Percentiles rank a stretch among this genome's conserved stretches.
These are phyloP conservation scores for Homalodisca vitripennis DNA, from an alignment of 1,140 invertebrate genomes.

Conservation along the genomic window DNA sequence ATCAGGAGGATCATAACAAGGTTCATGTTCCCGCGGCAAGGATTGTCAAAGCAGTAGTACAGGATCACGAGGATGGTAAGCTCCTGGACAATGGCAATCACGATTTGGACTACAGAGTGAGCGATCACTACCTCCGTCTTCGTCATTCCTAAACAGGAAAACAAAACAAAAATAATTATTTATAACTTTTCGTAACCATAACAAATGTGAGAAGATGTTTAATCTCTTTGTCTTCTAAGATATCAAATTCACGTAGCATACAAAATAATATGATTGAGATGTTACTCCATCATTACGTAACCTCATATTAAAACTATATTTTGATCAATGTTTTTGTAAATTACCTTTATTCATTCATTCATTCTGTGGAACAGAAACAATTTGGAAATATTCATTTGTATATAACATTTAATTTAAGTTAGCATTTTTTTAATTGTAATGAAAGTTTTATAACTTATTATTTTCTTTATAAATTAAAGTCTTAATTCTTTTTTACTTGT, in stretches of 20 bases:
- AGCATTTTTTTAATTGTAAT: not conserved
- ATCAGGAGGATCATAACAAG: slow-evolving; percentile 51
- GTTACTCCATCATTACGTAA: too few relatives aligned
- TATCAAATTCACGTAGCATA: too few relatives aligned
- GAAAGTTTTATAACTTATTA: not conserved
- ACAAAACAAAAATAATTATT: too few relatives aligned
- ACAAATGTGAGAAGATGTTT: too few relatives aligned
- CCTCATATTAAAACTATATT: too few relatives aligned
- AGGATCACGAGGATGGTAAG: slow-evolving; percentile 19
- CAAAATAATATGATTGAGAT: too few relatives aligned
- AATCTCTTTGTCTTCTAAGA: too few relatives aligned
- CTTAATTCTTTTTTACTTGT: too few relatives aligned
- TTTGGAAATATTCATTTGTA: not conserved
- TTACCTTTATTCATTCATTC: too few relatives aligned
- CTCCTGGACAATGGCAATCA: slow-evolving; percentile 72
- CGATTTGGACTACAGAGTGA: slow-evolving; percentile 80
- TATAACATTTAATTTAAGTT: not conserved
- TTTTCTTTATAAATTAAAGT: not conserved
- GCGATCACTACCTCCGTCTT: slow-evolving; percentile 78
- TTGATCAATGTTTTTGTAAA: too few relatives aligned
- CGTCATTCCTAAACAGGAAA: slow-evolving; percentile 81
- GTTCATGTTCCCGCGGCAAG: slow-evolving; percentile 51
- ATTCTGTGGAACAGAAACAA: too few relatives aligned
- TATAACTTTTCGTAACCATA: too few relatives aligned
- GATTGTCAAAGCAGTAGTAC: slow-evolving; percentile 40